Evolutionary conservation across 1,140 invertebrate genomes (phyloP).

Genomic region (Drosophila triauraria): DNA sequence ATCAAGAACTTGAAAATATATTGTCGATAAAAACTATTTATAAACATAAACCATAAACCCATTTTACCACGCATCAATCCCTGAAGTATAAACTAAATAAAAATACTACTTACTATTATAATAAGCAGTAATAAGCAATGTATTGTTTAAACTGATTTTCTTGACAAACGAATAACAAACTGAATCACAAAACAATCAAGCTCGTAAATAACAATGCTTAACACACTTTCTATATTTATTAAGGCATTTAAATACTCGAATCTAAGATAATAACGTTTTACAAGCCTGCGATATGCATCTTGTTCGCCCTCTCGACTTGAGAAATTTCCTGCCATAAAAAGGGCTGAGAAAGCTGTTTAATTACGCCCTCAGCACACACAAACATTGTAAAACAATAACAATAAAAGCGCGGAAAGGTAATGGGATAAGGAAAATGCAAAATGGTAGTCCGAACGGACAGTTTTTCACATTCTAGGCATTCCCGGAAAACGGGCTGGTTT

Average conservation of each 20-base stretch:
- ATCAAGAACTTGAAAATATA: too few species aligned
- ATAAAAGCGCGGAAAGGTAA: conserved; percentile 48
- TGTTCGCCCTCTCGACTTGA: conserved; percentile 47
- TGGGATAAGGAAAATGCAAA: conserved; percentile 31
- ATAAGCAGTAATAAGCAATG: not conserved
- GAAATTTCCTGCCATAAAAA: conserved; percentile 70
- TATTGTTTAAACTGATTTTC: not conserved
- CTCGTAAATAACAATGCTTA: too few species aligned
- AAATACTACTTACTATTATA: not conserved
- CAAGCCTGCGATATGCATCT: conserved; percentile 11
- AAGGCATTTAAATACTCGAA: conserved; percentile 3
- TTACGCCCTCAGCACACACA: conserved; percentile 59
- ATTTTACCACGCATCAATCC: too few species aligned
- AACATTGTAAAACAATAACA: conserved; percentile 81
- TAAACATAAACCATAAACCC: too few species aligned
- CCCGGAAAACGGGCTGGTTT: conserved; percentile 54
- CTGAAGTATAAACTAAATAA: not conserved
- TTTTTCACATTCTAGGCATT: conserved; percentile 37
- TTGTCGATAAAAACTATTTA: too few species aligned
- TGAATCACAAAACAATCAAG: too few species aligned
- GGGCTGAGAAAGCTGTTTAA: conserved; percentile 65
- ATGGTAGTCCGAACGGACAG: conserved; percentile 36
- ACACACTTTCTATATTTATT: not conserved
- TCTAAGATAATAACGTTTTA: conserved; percentile 3
- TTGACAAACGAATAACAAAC: too few species aligned